These are phyloP conservation scores for Drosophila tani DNA, from an alignment of 1,140 invertebrate species.

Conservation along the genomic window DNA sequence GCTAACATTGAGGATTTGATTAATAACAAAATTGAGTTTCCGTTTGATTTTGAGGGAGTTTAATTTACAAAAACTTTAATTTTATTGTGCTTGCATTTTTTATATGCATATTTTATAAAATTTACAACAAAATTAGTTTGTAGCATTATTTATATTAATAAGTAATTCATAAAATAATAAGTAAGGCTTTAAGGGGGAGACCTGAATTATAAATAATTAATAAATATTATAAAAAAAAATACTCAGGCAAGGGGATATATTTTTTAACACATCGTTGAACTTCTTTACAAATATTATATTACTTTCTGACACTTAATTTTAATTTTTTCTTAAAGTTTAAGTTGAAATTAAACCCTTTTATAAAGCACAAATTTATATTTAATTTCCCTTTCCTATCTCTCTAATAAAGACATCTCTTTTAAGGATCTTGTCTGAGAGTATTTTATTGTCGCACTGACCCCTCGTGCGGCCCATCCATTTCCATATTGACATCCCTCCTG, in stretches of 20 bases:
- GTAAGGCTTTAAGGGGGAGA: too few species aligned
- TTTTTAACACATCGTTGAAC: neutral
- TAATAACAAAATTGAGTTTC: neutral
- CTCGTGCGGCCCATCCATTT: slow-evolving; percentile 22
- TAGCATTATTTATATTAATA: neutral
- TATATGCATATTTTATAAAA: neutral
- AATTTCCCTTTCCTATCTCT: neutral
- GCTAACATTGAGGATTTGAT: neutral
- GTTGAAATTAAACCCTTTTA: neutral
- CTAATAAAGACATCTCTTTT: neutral
- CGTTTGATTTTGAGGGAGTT: neutral
- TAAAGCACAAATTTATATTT: neutral
- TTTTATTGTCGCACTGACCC: slow-evolving; percentile 51
- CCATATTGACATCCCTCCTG: slow-evolving; percentile 28
- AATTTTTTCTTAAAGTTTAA: too few species aligned
- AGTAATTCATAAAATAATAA: neutral
- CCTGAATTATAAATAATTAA: neutral
- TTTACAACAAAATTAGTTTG: too few species aligned
- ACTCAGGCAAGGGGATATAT: neutral
- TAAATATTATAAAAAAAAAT: neutral
- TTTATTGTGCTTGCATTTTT: neutral
- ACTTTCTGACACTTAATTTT: neutral
- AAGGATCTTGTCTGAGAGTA: slow-evolving; percentile 12
- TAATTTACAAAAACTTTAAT: too few species aligned
- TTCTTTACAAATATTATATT: neutral